A percentile compares a stretch with the other conserved stretches of the same genome.
These are phyloP conservation scores for Gonocerus acuteangulatus DNA, from an alignment of 2,888 invertebrate species.

Conservation along the genomic window DNA sequence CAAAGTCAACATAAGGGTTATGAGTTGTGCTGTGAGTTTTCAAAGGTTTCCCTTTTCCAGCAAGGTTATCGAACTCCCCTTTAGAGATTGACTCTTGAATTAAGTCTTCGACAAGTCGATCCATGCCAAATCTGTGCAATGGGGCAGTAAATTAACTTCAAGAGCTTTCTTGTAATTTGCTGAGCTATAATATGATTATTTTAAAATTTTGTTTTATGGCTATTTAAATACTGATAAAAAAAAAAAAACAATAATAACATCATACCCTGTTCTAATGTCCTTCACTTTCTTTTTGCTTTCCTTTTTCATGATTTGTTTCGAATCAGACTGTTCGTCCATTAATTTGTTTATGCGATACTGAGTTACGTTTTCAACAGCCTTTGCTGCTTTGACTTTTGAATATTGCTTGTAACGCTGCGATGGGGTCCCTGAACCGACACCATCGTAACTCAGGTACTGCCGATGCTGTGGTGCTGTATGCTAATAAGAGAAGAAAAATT, in stretches of 20 bases:
- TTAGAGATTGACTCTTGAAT: slow-evolving; percentile 85
- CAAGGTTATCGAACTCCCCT: slow-evolving; percentile 80
- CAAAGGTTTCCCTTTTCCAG: slow-evolving; percentile 75
- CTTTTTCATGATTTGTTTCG: slow-evolving; percentile 53
- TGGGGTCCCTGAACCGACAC: slow-evolving; percentile 70
- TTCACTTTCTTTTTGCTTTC: slow-evolving; percentile 53
- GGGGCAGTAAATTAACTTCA: not conserved
- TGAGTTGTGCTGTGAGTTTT: slow-evolving; percentile 53
- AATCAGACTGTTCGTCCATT: slow-evolving; percentile 44
- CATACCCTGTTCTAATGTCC: slow-evolving; percentile 66
- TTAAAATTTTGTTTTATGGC: not conserved
- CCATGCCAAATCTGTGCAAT: slow-evolving; percentile 59
- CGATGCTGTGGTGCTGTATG: slow-evolving; percentile 85
- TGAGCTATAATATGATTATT: no score
- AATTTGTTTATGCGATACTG: slow-evolving; percentile 48
- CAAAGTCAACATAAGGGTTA: slow-evolving; percentile 82
- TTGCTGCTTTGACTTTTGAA: slow-evolving; percentile 55
- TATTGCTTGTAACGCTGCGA: slow-evolving; percentile 72
- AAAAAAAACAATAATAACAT: not conserved
- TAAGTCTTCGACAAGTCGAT: slow-evolving; percentile 81
- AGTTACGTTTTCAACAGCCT: slow-evolving; percentile 60
- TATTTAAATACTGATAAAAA: not conserved
- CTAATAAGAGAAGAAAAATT: slow-evolving; percentile 44
- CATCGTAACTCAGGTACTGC: slow-evolving; percentile 71
- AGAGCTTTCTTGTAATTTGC: not conserved